Evolutionary conservation across 2,888 invertebrate genomes (phyloP).

Genomic region (Charanyca ferruginea): DNA sequence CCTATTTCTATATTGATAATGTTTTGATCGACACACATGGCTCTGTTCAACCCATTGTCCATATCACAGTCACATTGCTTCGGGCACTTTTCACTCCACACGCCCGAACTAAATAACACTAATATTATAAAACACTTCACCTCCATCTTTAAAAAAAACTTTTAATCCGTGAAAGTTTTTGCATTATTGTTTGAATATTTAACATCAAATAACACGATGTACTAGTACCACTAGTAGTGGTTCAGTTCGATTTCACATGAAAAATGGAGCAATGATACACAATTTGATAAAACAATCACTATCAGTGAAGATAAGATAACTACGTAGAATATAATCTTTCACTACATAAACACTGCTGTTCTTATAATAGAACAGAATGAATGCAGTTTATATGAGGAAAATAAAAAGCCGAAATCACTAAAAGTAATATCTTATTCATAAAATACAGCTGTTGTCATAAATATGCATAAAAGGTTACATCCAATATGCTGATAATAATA

Average conservation of each 20-base stretch:
- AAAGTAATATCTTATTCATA: conserved; percentile 51
- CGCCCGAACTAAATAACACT: conserved; percentile 62
- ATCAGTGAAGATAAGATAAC: conserved; percentile 82
- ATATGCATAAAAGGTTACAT: conserved; percentile 56
- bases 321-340: conserved; percentile 65
- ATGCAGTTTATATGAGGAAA: conserved; percentile 35
- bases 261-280: conserved; percentile 82
- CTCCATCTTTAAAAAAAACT: conserved; percentile 76
- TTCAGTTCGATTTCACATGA: conserved; percentile 69
- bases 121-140: conserved; percentile 69
- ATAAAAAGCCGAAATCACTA: conserved; percentile 46
- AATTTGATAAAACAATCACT: conserved; percentile 79
- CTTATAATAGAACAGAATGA: conserved; percentile 27
- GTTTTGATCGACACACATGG: conserved; percentile 90
- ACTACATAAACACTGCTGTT: conserved; percentile 50
- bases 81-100: conserved; percentile 83
- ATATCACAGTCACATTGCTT: conserved; percentile 90
- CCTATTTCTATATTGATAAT: conserved; percentile 91
- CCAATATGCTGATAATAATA: conserved; percentile 32
- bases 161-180: conserved; percentile 62
- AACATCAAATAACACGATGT: conserved; percentile 59
- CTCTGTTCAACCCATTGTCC: conserved; percentile 87
- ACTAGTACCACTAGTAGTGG: conserved; percentile 74
- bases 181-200: conserved; percentile 76
- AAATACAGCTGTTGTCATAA: conserved; percentile 51